phyloP scores from a whole-genome alignment of 2,113 vertebrate species.

The Albula goreensis region DNA sequence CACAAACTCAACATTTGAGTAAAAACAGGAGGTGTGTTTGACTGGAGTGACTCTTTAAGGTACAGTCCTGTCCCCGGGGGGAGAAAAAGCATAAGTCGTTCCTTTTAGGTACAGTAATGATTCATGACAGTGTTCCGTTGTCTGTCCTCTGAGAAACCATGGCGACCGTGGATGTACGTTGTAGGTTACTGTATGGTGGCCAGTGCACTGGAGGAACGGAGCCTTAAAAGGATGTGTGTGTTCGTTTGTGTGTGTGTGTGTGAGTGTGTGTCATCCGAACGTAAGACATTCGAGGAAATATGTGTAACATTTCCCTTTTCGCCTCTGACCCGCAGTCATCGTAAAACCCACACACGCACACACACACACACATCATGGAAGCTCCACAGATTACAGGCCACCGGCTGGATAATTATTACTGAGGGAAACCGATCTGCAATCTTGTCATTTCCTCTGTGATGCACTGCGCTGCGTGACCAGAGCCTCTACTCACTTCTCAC shows the following conservation, averaged over 20 bases:
- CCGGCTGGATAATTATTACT: slow-evolving; percentile 70
- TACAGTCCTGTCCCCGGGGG: no score
- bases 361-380: slow-evolving; percentile 62
- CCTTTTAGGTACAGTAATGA: no score
- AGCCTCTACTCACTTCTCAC: not conserved
- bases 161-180: no score
- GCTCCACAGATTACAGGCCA: slow-evolving; percentile 73
- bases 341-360: slow-evolving; percentile 4
- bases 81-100: no score
- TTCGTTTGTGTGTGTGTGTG: no score
- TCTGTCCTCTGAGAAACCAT: no score
- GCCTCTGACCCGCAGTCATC: slow-evolving; percentile 43
- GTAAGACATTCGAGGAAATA: not conserved
- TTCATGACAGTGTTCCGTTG: no score
- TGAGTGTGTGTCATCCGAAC: not conserved
- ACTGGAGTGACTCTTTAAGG: no score
- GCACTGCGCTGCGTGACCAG: slow-evolving; percentile 34
- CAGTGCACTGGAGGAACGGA: no score
- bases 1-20: no score
- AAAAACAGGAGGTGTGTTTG: no score
- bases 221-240: not conserved
- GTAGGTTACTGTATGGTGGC: no score
- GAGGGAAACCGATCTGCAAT: slow-evolving; percentile 67
- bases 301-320: slow-evolving; percentile 52
- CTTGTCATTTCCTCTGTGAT: slow-evolving; percentile 71